A percentile compares a stretch with the other conserved stretches of the same genome.
Conservation (phyloP, 2,888 invertebrate species). For the Eustalomyia histrio region DNA sequence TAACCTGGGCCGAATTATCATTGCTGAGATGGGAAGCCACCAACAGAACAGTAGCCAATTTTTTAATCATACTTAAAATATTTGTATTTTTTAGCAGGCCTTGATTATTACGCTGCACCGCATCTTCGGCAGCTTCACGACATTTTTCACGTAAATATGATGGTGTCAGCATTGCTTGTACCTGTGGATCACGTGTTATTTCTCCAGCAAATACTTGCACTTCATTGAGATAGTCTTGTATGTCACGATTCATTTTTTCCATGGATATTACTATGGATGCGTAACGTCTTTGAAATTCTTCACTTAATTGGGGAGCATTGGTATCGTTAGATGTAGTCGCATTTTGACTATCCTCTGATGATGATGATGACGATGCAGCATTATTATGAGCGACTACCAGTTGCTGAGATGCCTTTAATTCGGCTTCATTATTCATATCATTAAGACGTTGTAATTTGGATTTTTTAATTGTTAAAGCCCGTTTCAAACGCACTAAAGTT, state of each 20-base stretch:
- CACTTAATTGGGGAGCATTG: conserved; percentile 78
- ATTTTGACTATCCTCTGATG: conserved; percentile 67
- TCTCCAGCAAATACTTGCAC: conserved; percentile 92
- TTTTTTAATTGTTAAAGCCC: conserved; percentile 90
- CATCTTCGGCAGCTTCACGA: conserved; percentile 89
- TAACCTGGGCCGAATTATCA: conserved; percentile 86
- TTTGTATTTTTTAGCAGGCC: conserved; percentile 82
- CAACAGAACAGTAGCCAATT: conserved; percentile 91
- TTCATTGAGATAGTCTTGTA: conserved; percentile 91
- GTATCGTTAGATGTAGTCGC: conserved; percentile 29
- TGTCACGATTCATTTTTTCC: conserved; percentile 93
- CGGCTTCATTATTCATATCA: conserved; percentile 94
- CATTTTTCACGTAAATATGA: conserved; percentile 93
- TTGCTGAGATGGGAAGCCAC: conserved; percentile 80
- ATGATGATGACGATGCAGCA: conserved; percentile 70
- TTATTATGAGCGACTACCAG: conserved; percentile 62
- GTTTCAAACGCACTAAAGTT: conserved; percentile 91
- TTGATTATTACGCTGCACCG: conserved; percentile 87
- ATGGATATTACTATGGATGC: conserved; percentile 92
- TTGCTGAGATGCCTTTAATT: conserved; percentile 83
- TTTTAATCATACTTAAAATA: conserved; percentile 89
- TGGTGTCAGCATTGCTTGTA: conserved; percentile 92
- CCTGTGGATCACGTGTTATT: conserved; percentile 92
- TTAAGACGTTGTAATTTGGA: conserved; percentile 88
- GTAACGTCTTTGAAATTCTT: conserved; percentile 95